These are phyloP conservation scores for Leucozona laternaria DNA, from an alignment of 2,888 invertebrate genomes.

Conservation along the genomic window DNA sequence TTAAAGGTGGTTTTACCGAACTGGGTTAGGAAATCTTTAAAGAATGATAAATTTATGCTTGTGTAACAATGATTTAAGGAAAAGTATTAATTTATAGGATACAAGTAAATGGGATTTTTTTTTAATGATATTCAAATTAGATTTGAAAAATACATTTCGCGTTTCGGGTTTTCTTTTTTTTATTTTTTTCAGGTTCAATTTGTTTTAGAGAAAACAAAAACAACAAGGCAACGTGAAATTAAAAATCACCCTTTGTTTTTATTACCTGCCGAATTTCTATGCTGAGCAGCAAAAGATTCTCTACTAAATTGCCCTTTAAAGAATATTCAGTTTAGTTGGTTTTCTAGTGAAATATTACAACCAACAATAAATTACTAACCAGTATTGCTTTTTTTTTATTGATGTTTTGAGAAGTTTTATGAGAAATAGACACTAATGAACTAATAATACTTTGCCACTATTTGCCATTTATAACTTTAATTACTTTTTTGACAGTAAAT, in stretches of 20 bases:
- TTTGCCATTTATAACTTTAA: not conserved
- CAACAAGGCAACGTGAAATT: not conserved
- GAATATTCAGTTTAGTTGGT: not conserved
- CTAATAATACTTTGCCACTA: not conserved
- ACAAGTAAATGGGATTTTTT: not conserved
- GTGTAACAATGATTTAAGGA: not conserved
- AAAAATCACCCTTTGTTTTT: not conserved
- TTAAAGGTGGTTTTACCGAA: not conserved
- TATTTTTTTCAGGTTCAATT: not conserved
- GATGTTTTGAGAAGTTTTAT: not conserved
- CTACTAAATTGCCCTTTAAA: not conserved
- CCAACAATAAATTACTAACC: not conserved
- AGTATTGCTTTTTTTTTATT: too few species aligned
- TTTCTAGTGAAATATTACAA: not conserved
- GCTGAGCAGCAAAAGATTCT: not conserved
- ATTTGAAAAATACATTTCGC: too few species aligned
- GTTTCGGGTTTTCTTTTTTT: not conserved
- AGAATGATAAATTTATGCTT: not conserved
- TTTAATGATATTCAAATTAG: not conserved
- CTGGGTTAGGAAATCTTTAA: not conserved
- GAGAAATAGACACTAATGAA: not conserved
- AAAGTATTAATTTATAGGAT: not conserved
- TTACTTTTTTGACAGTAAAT: not conserved
- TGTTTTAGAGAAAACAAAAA: not conserved
- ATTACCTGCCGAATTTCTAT: not conserved